Percentiles rank a stretch among this genome's conserved stretches.
These are phyloP conservation scores for Stylophora pistillata DNA, from an alignment of 64 coral and sea anemone species.

Conservation along the genomic window DNA sequence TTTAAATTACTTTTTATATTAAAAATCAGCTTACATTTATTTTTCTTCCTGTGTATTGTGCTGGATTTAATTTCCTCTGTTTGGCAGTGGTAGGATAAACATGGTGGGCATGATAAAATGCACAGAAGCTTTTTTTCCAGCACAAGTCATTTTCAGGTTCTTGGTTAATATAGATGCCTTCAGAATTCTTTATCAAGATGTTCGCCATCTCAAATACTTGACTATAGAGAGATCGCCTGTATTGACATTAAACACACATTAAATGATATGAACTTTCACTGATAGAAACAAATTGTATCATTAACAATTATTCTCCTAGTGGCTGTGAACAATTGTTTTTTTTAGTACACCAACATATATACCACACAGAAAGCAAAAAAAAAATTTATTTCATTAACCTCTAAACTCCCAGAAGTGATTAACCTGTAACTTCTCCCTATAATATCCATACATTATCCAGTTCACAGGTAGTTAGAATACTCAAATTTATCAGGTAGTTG, in stretches of 20 bases:
- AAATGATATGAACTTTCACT: too few relatives aligned
- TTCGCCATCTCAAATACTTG: conserved; percentile 82
- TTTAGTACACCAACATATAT: too few relatives aligned
- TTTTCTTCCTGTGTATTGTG: conserved; percentile 49
- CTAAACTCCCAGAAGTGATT: too few relatives aligned
- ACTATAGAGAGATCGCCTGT: conserved; percentile 76
- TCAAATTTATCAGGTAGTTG: too few relatives aligned
- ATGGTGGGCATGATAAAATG: conserved; percentile 74
- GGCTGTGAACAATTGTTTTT: too few relatives aligned
- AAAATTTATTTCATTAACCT: too few relatives aligned
- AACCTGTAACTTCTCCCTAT: too few relatives aligned
- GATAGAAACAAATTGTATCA: too few relatives aligned
- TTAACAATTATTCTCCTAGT: too few relatives aligned
- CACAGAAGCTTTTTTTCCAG: conserved; percentile 77
- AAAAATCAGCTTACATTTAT: conserved; percentile 37
- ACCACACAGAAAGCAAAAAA: too few relatives aligned
- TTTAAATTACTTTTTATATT: background rate
- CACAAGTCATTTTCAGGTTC: conserved; percentile 43
- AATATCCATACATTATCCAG: too few relatives aligned
- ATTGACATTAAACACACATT: background rate
- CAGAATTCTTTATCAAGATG: conserved; percentile 59
- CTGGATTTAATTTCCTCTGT: conserved; percentile 30
- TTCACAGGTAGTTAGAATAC: too few relatives aligned
- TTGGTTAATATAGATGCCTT: conserved; percentile 66
- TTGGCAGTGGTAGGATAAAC: conserved; percentile 65